These are phyloP conservation scores for Macrostomum lignano DNA, from an alignment of 1,140 invertebrate species.

Conservation along the genomic window DNA sequence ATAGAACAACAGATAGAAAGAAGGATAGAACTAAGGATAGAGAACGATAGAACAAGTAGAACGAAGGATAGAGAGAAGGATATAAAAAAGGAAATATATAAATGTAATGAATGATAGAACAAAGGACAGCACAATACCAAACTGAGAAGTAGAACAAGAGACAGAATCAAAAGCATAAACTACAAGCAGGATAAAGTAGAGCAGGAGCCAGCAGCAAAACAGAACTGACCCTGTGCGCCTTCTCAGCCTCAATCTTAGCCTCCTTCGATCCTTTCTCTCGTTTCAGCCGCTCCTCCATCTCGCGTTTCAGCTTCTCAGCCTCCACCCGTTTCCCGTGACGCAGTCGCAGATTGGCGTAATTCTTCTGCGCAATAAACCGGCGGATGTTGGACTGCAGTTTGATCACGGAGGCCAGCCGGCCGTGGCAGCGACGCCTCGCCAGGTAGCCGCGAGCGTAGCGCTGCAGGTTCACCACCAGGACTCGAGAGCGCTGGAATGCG, in stretches of 20 bases:
- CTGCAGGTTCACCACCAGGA: slow-evolving; percentile 58
- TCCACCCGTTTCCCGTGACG: slow-evolving; percentile 54
- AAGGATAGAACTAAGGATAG: no score
- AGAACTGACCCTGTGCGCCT: slow-evolving; percentile 44
- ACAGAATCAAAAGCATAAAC: not conserved
- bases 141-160: not conserved
- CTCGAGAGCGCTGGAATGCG: slow-evolving; percentile 58
- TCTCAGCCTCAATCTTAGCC: slow-evolving; percentile 74
- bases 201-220: not conserved
- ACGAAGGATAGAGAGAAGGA: not conserved
- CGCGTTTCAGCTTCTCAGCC: slow-evolving; percentile 46
- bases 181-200: not conserved
- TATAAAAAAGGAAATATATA: slow-evolving; percentile 1
- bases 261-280: slow-evolving; percentile 61
- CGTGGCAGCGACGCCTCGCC: slow-evolving; percentile 53
- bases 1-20: no score
- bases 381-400: slow-evolving; percentile 72
- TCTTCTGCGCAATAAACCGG: slow-evolving; percentile 52
- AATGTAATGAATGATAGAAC: slow-evolving; percentile 3
- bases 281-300: slow-evolving; percentile 58
- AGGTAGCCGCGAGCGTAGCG: slow-evolving; percentile 60
- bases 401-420: slow-evolving; percentile 55
- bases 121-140: not conserved
- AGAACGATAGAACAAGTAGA: not conserved
- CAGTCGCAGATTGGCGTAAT: slow-evolving; percentile 45